Evolutionary conservation across 1,140 invertebrate genomes (phyloP).

Genomic region (Ooceraea biroi): DNA sequence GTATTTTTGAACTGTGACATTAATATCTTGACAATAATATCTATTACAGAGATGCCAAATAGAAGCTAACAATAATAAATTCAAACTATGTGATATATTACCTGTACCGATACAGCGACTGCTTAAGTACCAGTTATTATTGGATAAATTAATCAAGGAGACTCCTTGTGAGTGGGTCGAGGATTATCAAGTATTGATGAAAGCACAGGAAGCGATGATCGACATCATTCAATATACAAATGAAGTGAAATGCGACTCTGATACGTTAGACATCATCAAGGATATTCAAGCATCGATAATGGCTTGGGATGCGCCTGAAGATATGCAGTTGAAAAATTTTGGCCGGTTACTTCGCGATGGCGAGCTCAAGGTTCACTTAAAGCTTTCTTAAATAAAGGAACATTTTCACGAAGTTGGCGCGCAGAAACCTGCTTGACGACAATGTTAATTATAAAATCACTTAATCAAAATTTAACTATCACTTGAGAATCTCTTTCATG

Average conservation of each 20-base stretch:
- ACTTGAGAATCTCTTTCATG: no score
- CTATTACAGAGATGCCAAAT: conserved; percentile 94
- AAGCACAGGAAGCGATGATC: conserved; percentile 98
- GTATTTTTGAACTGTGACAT: no score
- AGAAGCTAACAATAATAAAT: conserved; percentile 97
- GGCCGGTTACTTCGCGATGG: conserved; percentile 96
- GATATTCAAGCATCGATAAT: conserved; percentile 95
- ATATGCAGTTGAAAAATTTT: conserved; percentile 94
- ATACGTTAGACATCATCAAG: conserved; percentile 95
- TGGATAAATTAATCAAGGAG: conserved; percentile 96
- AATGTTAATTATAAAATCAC: no score
- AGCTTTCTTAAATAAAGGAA: background rate
- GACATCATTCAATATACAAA: conserved; percentile 99
- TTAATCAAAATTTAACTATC: no score
- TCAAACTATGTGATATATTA: conserved; percentile 96
- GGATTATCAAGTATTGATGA: conserved; percentile 93
- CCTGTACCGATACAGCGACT: conserved; percentile 99
- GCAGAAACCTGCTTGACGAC: no score
- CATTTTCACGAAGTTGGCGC: no score
- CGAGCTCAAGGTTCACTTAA: conserved; percentile 92
- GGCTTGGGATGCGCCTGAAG: conserved; percentile 93
- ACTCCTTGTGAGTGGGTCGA: conserved; percentile 93
- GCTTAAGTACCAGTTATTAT: conserved; percentile 97
- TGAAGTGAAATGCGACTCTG: conserved; percentile 98
- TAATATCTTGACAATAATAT: conserved; percentile 1